A percentile compares a stretch with the other conserved stretches of the same genome.
These are phyloP conservation scores for Callyntrura guangdongensis DNA, from an alignment of 2,888 invertebrate species.

Conservation along the genomic window DNA sequence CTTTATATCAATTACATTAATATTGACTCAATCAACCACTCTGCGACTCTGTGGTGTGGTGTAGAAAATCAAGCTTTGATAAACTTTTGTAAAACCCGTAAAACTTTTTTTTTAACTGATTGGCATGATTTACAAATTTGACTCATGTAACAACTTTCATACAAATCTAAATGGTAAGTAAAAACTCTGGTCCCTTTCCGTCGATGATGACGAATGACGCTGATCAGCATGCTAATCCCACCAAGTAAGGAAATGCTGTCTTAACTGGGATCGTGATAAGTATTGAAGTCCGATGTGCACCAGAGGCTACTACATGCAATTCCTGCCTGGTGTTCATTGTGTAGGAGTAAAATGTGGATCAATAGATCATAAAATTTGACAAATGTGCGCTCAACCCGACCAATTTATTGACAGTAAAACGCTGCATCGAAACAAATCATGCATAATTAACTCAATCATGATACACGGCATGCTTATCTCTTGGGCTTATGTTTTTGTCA, in stretches of 20 bases:
- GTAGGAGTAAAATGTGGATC: background rate
- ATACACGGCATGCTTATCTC: background rate
- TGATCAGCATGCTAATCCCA: too few species aligned
- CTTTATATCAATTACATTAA: background rate
- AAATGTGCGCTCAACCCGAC: conserved; percentile 25
- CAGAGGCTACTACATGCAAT: too few species aligned
- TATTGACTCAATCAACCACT: too few species aligned
- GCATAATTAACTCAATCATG: background rate
- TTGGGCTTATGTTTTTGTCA: conserved; percentile 4
- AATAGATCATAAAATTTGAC: background rate
- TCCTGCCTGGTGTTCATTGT: too few species aligned
- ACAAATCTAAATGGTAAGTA: too few species aligned
- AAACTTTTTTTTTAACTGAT: background rate
- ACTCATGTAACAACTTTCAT: too few species aligned
- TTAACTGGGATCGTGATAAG: too few species aligned
- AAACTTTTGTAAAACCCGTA: background rate
- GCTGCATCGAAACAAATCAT: background rate
- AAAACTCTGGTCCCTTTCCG: too few species aligned
- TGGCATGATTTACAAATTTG: background rate
- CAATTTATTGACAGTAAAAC: conserved; percentile 24
- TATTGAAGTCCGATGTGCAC: too few species aligned
- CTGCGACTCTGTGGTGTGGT: too few species aligned
- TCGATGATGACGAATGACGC: too few species aligned
- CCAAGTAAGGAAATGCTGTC: too few species aligned
- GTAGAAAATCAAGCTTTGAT: background rate